These are phyloP conservation scores for Brachionus angularis DNA, from an alignment of 1,140 invertebrate genomes.

Conservation along the genomic window DNA sequence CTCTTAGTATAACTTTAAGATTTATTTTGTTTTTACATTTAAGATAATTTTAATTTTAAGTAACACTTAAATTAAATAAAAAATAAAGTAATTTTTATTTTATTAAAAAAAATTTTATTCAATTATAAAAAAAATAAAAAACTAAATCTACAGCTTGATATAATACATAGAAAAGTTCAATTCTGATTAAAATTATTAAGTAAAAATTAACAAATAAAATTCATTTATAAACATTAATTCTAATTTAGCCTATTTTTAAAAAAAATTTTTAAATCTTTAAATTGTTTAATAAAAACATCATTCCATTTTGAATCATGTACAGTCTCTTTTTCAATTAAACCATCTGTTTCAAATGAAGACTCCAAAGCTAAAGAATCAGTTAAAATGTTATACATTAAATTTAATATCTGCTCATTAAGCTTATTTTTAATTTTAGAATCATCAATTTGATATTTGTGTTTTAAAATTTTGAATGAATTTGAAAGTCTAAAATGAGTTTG, in stretches of 20 bases:
- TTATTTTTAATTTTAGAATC: background rate
- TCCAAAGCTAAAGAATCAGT: constrained; percentile 14
- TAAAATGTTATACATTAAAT: constrained; percentile 23
- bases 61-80: too few species aligned
- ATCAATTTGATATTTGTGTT: constrained; percentile 12
- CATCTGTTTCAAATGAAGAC: background rate
- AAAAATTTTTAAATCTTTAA: constrained; percentile 16
- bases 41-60: too few species aligned
- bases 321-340: background rate
- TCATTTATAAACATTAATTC: background rate
- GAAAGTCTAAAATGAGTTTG: constrained; percentile 17
- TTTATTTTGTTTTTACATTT: too few species aligned
- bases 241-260: background rate
- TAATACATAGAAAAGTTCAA: too few species aligned
- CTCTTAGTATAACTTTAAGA: too few species aligned
- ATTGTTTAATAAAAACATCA: background rate
- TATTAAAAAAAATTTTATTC: too few species aligned
- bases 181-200: too few species aligned
- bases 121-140: too few species aligned
- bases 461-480: constrained; percentile 18
- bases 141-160: too few species aligned
- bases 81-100: too few species aligned
- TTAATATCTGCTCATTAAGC: constrained; percentile 19
- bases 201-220: constrained; percentile 6
- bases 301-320: background rate